Evolutionary conservation across 2,888 invertebrate species (phyloP).

Genomic region (Sipunculus nudus): DNA sequence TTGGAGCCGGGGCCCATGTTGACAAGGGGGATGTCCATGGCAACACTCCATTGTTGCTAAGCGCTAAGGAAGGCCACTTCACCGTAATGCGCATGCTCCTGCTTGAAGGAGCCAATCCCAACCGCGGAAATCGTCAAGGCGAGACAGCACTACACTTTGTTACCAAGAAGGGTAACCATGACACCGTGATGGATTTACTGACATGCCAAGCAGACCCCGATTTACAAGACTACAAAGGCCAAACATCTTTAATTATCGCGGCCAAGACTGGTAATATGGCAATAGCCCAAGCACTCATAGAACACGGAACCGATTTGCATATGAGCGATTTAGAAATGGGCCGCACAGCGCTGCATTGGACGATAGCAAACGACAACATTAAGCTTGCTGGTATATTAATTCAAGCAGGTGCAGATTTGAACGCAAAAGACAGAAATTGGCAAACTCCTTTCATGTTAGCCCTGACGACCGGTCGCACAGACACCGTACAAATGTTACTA

Average conservation of each 20-base stretch:
- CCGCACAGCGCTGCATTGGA: slow-evolving; percentile 36
- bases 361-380: slow-evolving; percentile 19
- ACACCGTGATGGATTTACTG: slow-evolving; percentile 47
- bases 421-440: slow-evolving; percentile 36
- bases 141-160: slow-evolving; percentile 54
- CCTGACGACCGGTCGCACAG: slow-evolving; percentile 39
- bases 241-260: slow-evolving; percentile 57
- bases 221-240: slow-evolving; percentile 43
- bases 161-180: slow-evolving; percentile 49
- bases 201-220: slow-evolving; percentile 50
- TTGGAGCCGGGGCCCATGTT: slow-evolving; percentile 16
- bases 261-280: not conserved
- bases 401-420: slow-evolving; percentile 19
- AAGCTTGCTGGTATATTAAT: slow-evolving; percentile 18
- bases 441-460: slow-evolving; percentile 53
- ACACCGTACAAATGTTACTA: slow-evolving; percentile 47
- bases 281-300: not conserved
- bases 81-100: slow-evolving; percentile 45
- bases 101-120: slow-evolving; percentile 49
- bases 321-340: slow-evolving; percentile 29
- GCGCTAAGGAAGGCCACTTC: slow-evolving; percentile 31
- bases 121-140: slow-evolving; percentile 42
- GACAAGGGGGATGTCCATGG: slow-evolving; percentile 25
- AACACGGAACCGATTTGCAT: slow-evolving; percentile 20
- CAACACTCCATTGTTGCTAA: slow-evolving; percentile 33